A percentile compares a stretch with the other conserved stretches of the same genome.
Evolutionary conservation across 2,888 invertebrate genomes (phyloP).

Genomic region (Neuroscelio doddi): DNA sequence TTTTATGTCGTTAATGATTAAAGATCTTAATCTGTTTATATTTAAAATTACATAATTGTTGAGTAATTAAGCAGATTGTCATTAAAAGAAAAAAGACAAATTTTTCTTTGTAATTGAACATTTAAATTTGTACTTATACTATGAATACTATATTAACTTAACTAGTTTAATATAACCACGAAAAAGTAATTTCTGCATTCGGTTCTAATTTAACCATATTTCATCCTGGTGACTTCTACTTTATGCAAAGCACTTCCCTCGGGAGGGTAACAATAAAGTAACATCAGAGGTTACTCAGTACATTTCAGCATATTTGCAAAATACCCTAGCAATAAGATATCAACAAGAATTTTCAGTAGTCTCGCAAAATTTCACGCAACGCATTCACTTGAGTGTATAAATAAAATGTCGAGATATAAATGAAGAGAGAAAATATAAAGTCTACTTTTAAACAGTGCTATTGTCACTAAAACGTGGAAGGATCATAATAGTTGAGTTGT

Average conservation of each 20-base stretch:
- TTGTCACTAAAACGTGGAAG: conserved; percentile 14
- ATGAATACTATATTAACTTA: too few species aligned
- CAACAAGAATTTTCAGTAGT: conserved; percentile 6
- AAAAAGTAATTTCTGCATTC: conserved; percentile 21
- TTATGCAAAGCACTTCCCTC: conserved; percentile 26
- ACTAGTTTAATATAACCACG: conserved; percentile 1
- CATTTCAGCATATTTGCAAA: conserved; percentile 10
- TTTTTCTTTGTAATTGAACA: conserved; percentile 7
- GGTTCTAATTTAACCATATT: conserved; percentile 17
- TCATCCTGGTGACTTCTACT: conserved; percentile 30
- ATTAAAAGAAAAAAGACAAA: too few species aligned
- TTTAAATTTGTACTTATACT: too few species aligned
- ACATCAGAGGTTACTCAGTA: conserved; percentile 26
- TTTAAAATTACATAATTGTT: too few species aligned
- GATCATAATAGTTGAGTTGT: conserved; percentile 23
- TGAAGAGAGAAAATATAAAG: background rate
- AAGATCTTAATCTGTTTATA: too few species aligned
- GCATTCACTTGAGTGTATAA: conserved; percentile 20
- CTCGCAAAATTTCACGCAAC: conserved; percentile 7
- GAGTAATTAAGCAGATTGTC: too few species aligned
- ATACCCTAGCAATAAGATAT: background rate
- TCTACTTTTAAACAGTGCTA: background rate
- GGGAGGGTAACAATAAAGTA: conserved; percentile 23
- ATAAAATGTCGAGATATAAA: conserved; percentile 12
- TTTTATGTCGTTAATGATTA: too few species aligned